Percentiles rank a stretch among this genome's conserved stretches.
These are phyloP conservation scores for Mesoligia furuncula DNA, from an alignment of 2,888 invertebrate species.

Conservation along the genomic window DNA sequence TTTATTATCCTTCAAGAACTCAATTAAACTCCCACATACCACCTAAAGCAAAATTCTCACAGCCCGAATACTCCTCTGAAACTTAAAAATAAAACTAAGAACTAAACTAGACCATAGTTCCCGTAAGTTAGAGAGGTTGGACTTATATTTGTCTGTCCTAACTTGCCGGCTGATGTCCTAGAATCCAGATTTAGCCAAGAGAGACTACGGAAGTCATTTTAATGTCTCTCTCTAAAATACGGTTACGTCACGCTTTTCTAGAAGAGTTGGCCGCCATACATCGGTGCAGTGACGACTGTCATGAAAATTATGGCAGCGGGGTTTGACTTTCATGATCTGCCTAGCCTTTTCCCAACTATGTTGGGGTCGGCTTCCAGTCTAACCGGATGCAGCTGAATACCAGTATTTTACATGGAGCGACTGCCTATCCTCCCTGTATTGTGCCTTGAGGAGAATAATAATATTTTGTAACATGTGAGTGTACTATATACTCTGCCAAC, in stretches of 20 bases:
- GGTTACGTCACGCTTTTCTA: too few relatives aligned
- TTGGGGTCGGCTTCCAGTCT: background rate
- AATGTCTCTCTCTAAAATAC: background rate
- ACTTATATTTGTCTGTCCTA: slow-evolving; percentile 25
- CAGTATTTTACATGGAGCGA: background rate
- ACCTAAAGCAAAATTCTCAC: background rate
- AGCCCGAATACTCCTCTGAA: background rate
- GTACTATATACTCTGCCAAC: too few relatives aligned
- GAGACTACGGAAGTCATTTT: slow-evolving; percentile 31
- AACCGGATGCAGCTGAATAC: background rate
- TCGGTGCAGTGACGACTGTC: too few relatives aligned
- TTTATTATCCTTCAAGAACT: background rate
- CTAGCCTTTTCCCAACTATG: background rate
- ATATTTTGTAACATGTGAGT: too few relatives aligned
- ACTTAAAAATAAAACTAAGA: slow-evolving; percentile 4
- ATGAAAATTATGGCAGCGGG: too few relatives aligned
- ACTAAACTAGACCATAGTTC: background rate
- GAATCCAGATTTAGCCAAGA: slow-evolving; percentile 48
- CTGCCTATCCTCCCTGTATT: too few relatives aligned
- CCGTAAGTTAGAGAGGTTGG: background rate
- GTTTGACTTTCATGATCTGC: too few relatives aligned
- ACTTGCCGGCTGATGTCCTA: slow-evolving; percentile 13
- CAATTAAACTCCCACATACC: background rate
- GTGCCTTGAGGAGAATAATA: too few relatives aligned
- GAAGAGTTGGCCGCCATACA: too few relatives aligned